Percentiles rank a stretch among this genome's conserved stretches.
phyloP scores from a whole-genome alignment of 2,113 vertebrate genomes.

The Ardeotis arabs region DNA sequence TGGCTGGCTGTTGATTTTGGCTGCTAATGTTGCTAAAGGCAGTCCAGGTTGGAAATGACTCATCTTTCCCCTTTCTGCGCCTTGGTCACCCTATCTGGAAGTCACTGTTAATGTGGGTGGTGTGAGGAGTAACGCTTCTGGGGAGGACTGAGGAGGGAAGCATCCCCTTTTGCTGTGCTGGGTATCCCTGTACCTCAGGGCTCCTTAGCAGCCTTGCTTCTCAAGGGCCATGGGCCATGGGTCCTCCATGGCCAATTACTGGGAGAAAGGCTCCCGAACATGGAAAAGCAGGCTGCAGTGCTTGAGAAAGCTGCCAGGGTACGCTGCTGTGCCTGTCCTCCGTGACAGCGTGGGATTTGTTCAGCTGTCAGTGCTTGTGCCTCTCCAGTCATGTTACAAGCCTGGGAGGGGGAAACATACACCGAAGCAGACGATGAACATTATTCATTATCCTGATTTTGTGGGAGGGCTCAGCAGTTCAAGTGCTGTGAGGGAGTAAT shows the following conservation, averaged over 20 bases:
- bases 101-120: not conserved
- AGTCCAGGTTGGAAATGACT: not conserved
- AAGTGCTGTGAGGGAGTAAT: constrained; percentile 39
- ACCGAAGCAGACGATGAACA: not conserved
- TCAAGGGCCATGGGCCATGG: not conserved
- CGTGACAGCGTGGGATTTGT: not conserved
- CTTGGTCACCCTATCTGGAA: not conserved
- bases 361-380: constrained; percentile 13
- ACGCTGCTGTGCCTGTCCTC: not conserved
- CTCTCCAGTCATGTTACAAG: constrained; percentile 1
- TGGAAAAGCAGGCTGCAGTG: not conserved
- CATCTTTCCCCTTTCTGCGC: not conserved
- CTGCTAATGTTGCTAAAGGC: not conserved
- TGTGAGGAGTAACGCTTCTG: not conserved
- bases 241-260: not conserved
- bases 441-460: constrained; percentile 58
- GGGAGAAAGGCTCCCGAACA: not conserved
- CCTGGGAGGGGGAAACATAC: not conserved
- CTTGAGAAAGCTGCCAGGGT: not conserved
- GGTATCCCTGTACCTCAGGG: not conserved
- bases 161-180: not conserved
- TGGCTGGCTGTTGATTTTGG: not conserved
- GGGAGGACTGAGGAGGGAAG: not conserved
- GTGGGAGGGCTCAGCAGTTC: constrained; percentile 36
- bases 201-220: not conserved